These are phyloP conservation scores for Kryptolebias ocellatus DNA, from an alignment of 2,797 vertebrate species.

Conservation along the genomic window DNA sequence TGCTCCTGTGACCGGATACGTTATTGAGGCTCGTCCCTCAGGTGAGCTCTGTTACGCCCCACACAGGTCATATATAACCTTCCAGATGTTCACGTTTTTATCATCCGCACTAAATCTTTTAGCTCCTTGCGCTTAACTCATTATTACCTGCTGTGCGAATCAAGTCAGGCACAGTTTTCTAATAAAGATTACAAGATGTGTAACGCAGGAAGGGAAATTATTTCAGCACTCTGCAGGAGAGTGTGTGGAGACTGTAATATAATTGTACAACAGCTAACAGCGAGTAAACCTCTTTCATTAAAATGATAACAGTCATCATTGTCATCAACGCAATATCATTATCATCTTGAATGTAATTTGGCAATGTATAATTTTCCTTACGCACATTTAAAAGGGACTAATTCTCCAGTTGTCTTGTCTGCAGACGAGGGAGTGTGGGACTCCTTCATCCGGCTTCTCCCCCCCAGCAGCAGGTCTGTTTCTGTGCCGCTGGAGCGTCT, in stretches of 20 bases:
- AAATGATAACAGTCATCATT: conserved; percentile 37
- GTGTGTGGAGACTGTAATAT: conserved; percentile 6
- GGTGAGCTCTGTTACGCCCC: conserved; percentile 72
- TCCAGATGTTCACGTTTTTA: conserved; percentile 8
- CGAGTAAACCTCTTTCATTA: conserved; percentile 26
- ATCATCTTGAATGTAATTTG: conserved; percentile 22
- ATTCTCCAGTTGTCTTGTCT: conserved; percentile 6
- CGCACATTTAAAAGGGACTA: conserved; percentile 25
- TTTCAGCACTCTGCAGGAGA: conserved; percentile 35
- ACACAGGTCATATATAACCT: neutral
- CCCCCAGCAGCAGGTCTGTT: conserved; percentile 86
- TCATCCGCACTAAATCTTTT: neutral
- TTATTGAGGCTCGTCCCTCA: conserved; percentile 93
- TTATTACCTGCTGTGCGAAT: conserved; percentile 61
- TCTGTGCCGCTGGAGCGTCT: conserved; percentile 88
- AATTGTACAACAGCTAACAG: conserved; percentile 32
- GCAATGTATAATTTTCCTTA: conserved; percentile 28
- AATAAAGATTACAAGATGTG: conserved; percentile 55
- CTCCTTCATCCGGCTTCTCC: conserved; percentile 89
- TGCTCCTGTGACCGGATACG: conserved; percentile 87
- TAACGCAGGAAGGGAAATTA: conserved; percentile 20
- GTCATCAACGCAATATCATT: conserved; percentile 13
- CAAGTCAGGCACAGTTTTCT: conserved; percentile 50
- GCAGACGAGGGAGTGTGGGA: conserved; percentile 96
- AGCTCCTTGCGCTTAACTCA: conserved; percentile 28